Conservation (phyloP, 30 jellyfish, hydroid and myxozoan genomes). For the Pelagia noctiluca region DNA sequence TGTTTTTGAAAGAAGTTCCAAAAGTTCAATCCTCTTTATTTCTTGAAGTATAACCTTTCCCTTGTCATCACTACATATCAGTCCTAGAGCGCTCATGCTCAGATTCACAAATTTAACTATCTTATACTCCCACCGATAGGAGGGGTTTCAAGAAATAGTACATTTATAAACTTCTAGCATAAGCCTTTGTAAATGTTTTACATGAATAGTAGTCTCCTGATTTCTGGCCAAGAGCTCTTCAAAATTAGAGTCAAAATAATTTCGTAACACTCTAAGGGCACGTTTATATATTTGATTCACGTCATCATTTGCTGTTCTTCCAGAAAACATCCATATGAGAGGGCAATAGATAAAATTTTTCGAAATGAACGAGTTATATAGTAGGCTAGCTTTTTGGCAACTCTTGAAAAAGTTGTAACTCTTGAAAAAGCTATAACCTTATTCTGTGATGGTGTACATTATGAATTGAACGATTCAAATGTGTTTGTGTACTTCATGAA, state of each 20-base stretch:
- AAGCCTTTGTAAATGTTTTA: constrained; percentile 25
- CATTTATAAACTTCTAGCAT: constrained; percentile 27
- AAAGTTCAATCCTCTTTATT: too few species aligned
- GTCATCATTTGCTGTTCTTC: constrained; percentile 20
- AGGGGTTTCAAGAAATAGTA: constrained; percentile 38
- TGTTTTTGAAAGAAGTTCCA: too few species aligned
- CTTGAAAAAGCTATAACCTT: too few species aligned
- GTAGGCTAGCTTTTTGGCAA: constrained; percentile 10
- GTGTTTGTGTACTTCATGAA: too few species aligned
- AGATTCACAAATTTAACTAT: too few species aligned
- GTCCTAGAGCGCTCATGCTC: too few species aligned
- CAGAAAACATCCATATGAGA: constrained; percentile 57
- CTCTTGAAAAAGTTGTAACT: too few species aligned
- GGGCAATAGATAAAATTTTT: constrained; percentile 58
- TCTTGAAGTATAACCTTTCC: too few species aligned
- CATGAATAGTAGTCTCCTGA: constrained; percentile 38
- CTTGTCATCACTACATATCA: too few species aligned
- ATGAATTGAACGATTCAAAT: too few species aligned
- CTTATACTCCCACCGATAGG: not conserved
- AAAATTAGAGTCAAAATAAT: constrained; percentile 38
- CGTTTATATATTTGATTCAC: constrained; percentile 31
- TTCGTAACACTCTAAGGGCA: constrained; percentile 26
- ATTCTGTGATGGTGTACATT: too few species aligned
- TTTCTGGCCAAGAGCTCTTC: constrained; percentile 37
- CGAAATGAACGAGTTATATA: constrained; percentile 19